Evolutionary conservation across 35 echinoderm and acorn worm species (phyloP), one percentile per base, ranked within the genome.

Genomic region (Apostichopus parvimensis): DNA sequence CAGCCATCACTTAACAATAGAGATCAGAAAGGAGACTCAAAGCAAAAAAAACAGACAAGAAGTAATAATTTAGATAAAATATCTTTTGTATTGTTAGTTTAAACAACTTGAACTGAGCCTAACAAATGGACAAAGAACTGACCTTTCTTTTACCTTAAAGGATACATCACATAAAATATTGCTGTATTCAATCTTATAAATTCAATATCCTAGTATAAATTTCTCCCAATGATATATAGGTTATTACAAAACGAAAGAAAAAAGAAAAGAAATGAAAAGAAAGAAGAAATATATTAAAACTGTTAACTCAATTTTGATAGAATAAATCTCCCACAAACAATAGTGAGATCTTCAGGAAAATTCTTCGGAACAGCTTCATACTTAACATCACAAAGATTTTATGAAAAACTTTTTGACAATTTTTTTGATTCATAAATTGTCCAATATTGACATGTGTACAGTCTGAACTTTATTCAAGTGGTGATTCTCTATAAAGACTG

Each of bases 21-120:
- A 45, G 34, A 45, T 45, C 34, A 45, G 34, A 2, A 45, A 45
- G 34, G 34, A 45, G 34, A 18, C 64, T 14, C 64, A 17, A 68
- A 68, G 64, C 11, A 18, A 68, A 18, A 18, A 68, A 9, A 9
- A 0, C 64, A 18, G 18, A 68, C 0, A 68, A 11, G 17, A 68
- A 17, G 34, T 45, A 68, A 18, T 17, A 5, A 11, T 55, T 82
- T 82, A 54, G 79, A 82, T 82, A 82, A 82, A 82, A 82, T 54
- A 82, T 82, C 79, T 82, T 11, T 82, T 82, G 55, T 82, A 82
- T 82, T 82, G 79, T 82, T 82, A 82, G 79, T 82, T 34, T 82
- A 45, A 82, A 56, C 79, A 54, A 82, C 11, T 55, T 55, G 34
- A 82, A 55, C 79, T 55, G 79, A 82, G 52, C 79, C 79, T 82